Evolutionary conservation across 53 echinoderm and acorn worm species (phyloP).

Genomic region (Apostichopus leukothele): DNA sequence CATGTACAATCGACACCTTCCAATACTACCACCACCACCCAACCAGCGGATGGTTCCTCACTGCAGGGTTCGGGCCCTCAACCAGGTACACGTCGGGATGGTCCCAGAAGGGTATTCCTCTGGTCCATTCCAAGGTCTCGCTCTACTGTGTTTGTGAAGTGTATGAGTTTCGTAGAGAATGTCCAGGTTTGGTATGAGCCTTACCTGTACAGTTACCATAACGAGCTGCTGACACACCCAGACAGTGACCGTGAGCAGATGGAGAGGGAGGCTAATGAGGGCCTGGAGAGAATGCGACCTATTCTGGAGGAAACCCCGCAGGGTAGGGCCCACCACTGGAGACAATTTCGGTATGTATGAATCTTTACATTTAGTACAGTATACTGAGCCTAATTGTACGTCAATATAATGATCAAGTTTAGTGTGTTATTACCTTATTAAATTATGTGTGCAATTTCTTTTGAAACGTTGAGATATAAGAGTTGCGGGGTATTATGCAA

Average conservation of each 20-base stretch:
- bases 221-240: slow-evolving; percentile 24
- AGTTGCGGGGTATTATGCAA: no score
- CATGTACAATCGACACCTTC: not conserved
- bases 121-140: slow-evolving; percentile 54
- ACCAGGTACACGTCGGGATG: not conserved
- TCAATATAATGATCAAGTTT: no score
- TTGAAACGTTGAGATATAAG: no score
- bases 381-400: no score
- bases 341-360: slow-evolving; percentile 41
- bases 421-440: no score
- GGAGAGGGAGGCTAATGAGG: slow-evolving; percentile 38
- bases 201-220: slow-evolving; percentile 48
- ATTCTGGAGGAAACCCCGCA: slow-evolving; percentile 33
- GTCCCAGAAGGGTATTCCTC: slow-evolving; percentile 42
- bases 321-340: slow-evolving; percentile 33
- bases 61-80: not conserved
- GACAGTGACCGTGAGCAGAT: slow-evolving; percentile 30
- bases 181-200: slow-evolving; percentile 50
- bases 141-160: slow-evolving; percentile 52
- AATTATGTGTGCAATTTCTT: no score
- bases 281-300: slow-evolving; percentile 26
- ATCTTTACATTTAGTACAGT: no score
- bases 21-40: not conserved
- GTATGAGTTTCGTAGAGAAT: slow-evolving; percentile 56
- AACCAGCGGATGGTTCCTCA: not conserved